Evolutionary conservation across 2,113 vertebrate species (phyloP), one percentile per base, ranked within the genome.

Genomic region (Esox niger): DNA sequence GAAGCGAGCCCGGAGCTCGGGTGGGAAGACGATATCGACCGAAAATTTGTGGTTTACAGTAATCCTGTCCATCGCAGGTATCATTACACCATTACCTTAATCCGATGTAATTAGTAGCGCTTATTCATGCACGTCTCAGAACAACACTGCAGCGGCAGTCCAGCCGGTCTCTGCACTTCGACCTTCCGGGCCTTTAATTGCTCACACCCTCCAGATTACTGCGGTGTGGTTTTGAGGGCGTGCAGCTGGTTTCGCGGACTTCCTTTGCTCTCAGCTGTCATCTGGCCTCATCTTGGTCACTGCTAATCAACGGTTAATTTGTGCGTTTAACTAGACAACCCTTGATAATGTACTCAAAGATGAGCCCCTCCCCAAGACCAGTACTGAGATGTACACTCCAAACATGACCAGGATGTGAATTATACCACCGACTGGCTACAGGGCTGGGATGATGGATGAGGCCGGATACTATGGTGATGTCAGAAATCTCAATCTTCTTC

Each of bases 141-240:
- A 43, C 69, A 10, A 43, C 69, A 62, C 80, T 64, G 64, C 29
- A 13, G 1, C 9, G 56, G 68, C 75, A 76, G 79, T 81, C 68
- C 11, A n/a, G n/a, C 17, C 17, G 15, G 38, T 43, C 38, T 43
- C 15, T 43, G 38, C 38, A 43, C 5, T 43, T 43, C 3, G 5
- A 43, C 38, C 13, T 43, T 15, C 3, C 17, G 13, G 17, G 11
- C 11, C 17, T 43, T 4, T 43, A 10, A 43, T 43, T 9, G 20
- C 78, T 84, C 79, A 87, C 78, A 79, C 79, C 80, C 84, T 87
- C 79, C 75, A 13, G 29, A 73, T 70, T 67, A 64, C 82, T 65
- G 75, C 71, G 69, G 75, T 77, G 61, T 63, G 78, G 68, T 71
- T 70, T 80, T 81, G 83, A 77, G 74, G 78, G 82, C 77, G 79